Evolutionary conservation across 2,797 vertebrate genomes (phyloP).

Genomic region (Esox lucius): DNA sequence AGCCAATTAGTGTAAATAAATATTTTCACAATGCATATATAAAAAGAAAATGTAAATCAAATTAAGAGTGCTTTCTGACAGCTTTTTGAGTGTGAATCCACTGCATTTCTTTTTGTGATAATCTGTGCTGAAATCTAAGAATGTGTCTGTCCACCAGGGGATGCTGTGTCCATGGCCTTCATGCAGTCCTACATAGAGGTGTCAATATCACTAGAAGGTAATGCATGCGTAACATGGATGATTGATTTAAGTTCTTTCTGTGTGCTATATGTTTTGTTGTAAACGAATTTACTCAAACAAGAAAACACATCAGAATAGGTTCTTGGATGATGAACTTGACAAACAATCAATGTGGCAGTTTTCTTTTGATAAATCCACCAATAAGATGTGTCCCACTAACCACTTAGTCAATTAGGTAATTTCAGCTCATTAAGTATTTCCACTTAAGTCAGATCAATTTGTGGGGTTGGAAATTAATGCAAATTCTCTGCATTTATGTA

Average conservation of each 20-base stretch:
- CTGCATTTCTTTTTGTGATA: background rate
- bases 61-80: no score
- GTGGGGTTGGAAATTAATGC: background rate
- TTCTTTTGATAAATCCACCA: background rate
- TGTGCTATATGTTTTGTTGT: background rate
- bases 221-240: background rate
- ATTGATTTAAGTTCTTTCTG: background rate
- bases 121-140: background rate
- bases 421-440: background rate
- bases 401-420: background rate
- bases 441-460: background rate
- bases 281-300: background rate
- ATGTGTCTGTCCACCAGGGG: conserved; percentile 79
- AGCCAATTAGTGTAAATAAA: no score
- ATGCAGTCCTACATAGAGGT: conserved; percentile 82
- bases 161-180: conserved; percentile 84
- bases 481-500: background rate
- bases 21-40: no score
- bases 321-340: background rate
- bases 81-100: background rate
- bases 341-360: background rate
- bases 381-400: background rate
- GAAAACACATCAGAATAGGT: background rate
- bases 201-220: conserved; percentile 82
- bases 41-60: no score